Evolutionary conservation across 1,140 invertebrate genomes (phyloP).

Genomic region (Drosophila biarmipes): DNA sequence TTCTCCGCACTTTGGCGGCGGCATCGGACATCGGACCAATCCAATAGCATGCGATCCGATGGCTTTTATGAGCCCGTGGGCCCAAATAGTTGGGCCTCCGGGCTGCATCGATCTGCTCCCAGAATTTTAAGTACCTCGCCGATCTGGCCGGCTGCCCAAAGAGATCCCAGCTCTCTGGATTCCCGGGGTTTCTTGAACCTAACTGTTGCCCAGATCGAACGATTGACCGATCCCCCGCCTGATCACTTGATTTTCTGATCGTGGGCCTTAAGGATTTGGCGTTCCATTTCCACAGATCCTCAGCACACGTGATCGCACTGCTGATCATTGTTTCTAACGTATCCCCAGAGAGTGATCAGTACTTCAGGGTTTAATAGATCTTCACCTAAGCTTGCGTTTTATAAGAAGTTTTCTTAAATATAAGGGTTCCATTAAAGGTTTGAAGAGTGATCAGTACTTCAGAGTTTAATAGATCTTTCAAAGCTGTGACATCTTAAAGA

Average conservation of each 20-base stretch:
- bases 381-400: neutral
- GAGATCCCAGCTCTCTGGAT: slow-evolving; percentile 6
- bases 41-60: slow-evolving; percentile 25
- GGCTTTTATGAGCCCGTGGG: slow-evolving; percentile 29
- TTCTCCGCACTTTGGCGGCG: slow-evolving; percentile 18
- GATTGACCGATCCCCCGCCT: neutral
- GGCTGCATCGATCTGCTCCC: slow-evolving; percentile 57
- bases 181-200: slow-evolving; percentile 28
- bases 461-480: too few relatives aligned
- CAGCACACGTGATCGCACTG: slow-evolving; percentile 30
- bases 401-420: neutral
- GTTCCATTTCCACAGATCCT: slow-evolving; percentile 13
- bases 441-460: too few relatives aligned
- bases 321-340: slow-evolving; percentile 8
- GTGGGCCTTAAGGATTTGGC: slow-evolving; percentile 11
- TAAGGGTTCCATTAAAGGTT: too few relatives aligned
- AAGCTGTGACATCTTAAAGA: too few relatives aligned
- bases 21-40: slow-evolving; percentile 2
- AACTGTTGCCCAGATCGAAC: slow-evolving; percentile 16
- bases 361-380: too few relatives aligned
- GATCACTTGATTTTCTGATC: neutral
- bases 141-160: slow-evolving; percentile 46
- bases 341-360: neutral
- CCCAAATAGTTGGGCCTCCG: slow-evolving; percentile 20
- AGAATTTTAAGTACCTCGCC: slow-evolving; percentile 72